phyloP scores from a whole-genome alignment of 2,888 invertebrate genomes.

The Papilio protenor region DNA sequence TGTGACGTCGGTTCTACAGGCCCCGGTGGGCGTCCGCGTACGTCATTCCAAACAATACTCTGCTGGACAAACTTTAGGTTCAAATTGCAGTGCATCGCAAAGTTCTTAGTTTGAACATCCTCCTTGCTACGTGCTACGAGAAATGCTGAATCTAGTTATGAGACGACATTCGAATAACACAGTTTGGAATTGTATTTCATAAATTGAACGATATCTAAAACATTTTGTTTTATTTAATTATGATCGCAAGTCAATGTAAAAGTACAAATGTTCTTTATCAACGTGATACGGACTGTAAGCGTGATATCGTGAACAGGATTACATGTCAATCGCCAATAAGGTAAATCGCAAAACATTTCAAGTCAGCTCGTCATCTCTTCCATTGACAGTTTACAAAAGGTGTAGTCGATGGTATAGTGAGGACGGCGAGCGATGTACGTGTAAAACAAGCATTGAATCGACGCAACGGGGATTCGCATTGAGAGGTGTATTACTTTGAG shows the following conservation, averaged over 20 bases:
- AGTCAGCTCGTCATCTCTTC: neutral
- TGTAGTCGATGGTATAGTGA: constrained; percentile 1
- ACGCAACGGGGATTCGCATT: constrained; percentile 24
- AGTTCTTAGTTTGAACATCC: constrained; percentile 20
- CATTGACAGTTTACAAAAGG: constrained; percentile 3
- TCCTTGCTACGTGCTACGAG: constrained; percentile 40
- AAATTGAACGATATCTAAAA: neutral
- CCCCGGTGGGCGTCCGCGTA: constrained; percentile 66
- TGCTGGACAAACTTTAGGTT: constrained; percentile 8
- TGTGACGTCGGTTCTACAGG: constrained; percentile 75
- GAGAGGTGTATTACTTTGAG: constrained; percentile 37
- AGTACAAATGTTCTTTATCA: neutral
- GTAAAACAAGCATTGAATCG: constrained; percentile 37
- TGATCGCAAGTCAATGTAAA: neutral
- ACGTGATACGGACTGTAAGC: neutral
- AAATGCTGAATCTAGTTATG: constrained; percentile 40
- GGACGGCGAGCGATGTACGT: constrained; percentile 1
- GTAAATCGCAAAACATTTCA: neutral
- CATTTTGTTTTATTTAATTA: neutral
- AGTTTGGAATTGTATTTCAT: constrained; percentile 17
- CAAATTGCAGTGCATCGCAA: constrained; percentile 55
- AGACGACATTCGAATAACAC: constrained; percentile 37
- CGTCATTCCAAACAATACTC: constrained; percentile 51
- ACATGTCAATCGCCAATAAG: neutral
- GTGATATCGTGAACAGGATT: neutral